phyloP scores from a whole-genome alignment of 2,113 vertebrate species.

The Brachypteracias leptosomus region DNA sequence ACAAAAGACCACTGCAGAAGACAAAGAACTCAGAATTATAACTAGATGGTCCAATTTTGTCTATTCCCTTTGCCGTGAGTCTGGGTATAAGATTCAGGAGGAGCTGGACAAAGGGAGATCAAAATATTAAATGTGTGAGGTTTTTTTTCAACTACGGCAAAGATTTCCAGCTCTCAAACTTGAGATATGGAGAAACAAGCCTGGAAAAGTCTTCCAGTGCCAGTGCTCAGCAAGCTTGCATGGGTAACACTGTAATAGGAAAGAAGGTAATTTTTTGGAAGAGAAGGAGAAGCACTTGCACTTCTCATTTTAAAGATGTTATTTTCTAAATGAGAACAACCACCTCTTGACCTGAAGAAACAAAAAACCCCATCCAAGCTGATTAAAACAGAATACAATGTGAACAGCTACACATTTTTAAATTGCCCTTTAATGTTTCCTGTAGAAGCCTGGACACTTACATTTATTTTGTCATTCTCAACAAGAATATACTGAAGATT shows the following conservation, averaged over 20 bases:
- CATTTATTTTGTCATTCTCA: constrained; percentile 82
- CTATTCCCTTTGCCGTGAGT: not conserved
- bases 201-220: not conserved
- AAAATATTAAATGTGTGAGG: not conserved
- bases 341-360: not conserved
- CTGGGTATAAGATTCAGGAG: not conserved
- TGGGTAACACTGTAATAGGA: not conserved
- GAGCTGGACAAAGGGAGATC: not conserved
- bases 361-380: not conserved
- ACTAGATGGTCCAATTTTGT: not conserved
- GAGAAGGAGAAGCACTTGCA: not conserved
- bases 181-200: not conserved
- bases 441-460: constrained; percentile 55
- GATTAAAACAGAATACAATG: not conserved
- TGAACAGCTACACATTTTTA: not conserved
- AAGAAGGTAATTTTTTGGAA: not conserved
- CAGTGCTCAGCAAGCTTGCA: not conserved
- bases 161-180: not conserved
- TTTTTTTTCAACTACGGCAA: not conserved
- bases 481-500: constrained; percentile 82
- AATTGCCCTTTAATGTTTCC: not conserved
- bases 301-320: not conserved
- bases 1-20: not conserved
- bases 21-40: not conserved
- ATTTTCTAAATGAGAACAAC: not conserved